phyloP scores from a whole-genome alignment of 1,140 invertebrate species.

The Octopus bimaculoides region DNA sequence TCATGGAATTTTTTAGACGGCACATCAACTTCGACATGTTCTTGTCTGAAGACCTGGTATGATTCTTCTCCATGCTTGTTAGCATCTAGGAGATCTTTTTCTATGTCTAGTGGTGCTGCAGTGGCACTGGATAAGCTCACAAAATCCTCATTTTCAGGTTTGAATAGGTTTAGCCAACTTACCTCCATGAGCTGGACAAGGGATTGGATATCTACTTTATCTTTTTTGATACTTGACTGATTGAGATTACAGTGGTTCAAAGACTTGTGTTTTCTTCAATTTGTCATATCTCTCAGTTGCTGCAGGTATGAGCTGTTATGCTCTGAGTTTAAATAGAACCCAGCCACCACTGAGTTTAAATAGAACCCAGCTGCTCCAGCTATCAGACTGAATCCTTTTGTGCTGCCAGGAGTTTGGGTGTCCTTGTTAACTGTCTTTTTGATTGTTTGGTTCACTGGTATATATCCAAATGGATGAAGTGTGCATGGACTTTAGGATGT shows the following conservation, averaged over 20 bases:
- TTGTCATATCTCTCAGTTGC: slow-evolving; percentile 15
- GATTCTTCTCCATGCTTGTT: slow-evolving; percentile 2
- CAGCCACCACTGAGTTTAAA: background rate
- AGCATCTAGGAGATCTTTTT: slow-evolving; percentile 10
- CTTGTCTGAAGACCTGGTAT: slow-evolving; percentile 3
- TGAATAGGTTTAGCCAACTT: slow-evolving; percentile 19
- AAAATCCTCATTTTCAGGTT: background rate
- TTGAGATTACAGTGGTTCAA: slow-evolving; percentile 3
- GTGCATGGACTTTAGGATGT: background rate
- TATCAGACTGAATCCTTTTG: slow-evolving; percentile 14
- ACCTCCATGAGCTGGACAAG: slow-evolving; percentile 1
- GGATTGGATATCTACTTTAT: slow-evolving; percentile 17
- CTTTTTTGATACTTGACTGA: slow-evolving; percentile 14
- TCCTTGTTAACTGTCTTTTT: slow-evolving; percentile 20
- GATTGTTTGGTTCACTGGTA: slow-evolving; percentile 19
- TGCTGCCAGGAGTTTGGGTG: slow-evolving; percentile 16
- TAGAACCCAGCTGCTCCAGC: background rate
- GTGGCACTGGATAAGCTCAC: slow-evolving; percentile 13
- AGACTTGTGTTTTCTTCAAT: background rate
- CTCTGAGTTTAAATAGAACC: slow-evolving; percentile 14
- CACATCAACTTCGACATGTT: background rate
- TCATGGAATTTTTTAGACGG: background rate
- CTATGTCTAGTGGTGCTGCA: slow-evolving; percentile 11
- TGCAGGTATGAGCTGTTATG: slow-evolving; percentile 1
- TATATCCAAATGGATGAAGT: background rate